phyloP scores from a whole-genome alignment of 2,113 vertebrate genomes.

The Egretta garzetta region DNA sequence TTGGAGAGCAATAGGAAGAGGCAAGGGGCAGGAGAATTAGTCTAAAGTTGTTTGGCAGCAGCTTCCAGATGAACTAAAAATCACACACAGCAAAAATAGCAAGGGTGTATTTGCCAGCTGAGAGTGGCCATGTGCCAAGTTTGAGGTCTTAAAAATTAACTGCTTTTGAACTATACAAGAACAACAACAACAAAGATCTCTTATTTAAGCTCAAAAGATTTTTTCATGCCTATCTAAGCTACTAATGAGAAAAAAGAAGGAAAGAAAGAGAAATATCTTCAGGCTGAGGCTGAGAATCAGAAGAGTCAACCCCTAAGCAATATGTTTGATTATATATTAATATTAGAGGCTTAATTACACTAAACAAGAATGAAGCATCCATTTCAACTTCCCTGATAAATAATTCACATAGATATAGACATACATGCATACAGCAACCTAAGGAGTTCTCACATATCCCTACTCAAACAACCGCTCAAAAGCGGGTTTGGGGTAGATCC shows the following conservation, averaged over 20 bases:
- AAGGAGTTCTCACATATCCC: not conserved
- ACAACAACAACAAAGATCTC: slow-evolving; percentile 62
- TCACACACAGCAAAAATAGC: slow-evolving; percentile 65
- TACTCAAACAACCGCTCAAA: not conserved
- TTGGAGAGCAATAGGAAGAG: slow-evolving; percentile 59
- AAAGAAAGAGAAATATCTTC: slow-evolving; percentile 43
- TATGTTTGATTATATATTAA: slow-evolving; percentile 66
- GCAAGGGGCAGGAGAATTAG: slow-evolving; percentile 61
- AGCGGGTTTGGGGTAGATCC: not conserved
- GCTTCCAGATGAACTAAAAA: slow-evolving; percentile 64
- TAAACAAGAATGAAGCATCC: slow-evolving; percentile 37
- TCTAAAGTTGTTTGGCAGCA: slow-evolving; percentile 59
- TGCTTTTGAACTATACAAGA: slow-evolving; percentile 68
- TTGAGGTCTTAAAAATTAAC: slow-evolving; percentile 70
- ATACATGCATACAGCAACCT: not conserved
- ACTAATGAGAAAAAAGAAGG: slow-evolving; percentile 43
- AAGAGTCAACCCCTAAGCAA: slow-evolving; percentile 52
- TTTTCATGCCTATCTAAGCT: slow-evolving; percentile 65
- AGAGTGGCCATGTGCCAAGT: slow-evolving; percentile 46
- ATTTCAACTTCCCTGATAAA: slow-evolving; percentile 41
- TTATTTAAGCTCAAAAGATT: slow-evolving; percentile 64
- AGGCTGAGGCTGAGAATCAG: slow-evolving; percentile 37
- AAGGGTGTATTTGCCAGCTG: slow-evolving; percentile 62
- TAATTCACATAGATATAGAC: not conserved
- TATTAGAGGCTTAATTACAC: slow-evolving; percentile 49